These are phyloP conservation scores for Caenorhabditis angaria DNA, from an alignment of 2,888 invertebrate genomes.

Conservation along the genomic window DNA sequence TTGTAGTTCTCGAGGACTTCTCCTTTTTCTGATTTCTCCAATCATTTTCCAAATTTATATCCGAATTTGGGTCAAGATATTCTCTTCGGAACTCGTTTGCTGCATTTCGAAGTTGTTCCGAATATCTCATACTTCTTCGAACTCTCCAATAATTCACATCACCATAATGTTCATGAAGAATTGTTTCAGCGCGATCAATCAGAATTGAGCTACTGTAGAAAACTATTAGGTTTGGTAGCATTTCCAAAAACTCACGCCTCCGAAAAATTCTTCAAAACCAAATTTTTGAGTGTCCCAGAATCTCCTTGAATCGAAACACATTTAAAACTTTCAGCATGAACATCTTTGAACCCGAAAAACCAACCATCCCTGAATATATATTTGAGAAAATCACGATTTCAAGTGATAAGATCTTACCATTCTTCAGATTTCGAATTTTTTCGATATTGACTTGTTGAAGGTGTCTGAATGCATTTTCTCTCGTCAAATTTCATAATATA, in stretches of 20 bases:
- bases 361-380: slow-evolving; percentile 72
- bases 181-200: slow-evolving; percentile 80
- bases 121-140: slow-evolving; percentile 88
- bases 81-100: slow-evolving; percentile 80
- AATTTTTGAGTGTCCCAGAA: slow-evolving; percentile 55
- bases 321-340: slow-evolving; percentile 78
- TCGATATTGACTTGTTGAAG: slow-evolving; percentile 56
- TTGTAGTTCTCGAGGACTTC: slow-evolving; percentile 23
- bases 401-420: slow-evolving; percentile 1
- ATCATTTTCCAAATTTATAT: slow-evolving; percentile 40
- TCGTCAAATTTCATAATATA: slow-evolving; percentile 86
- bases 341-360: slow-evolving; percentile 81
- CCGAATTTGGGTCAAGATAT: slow-evolving; percentile 70
- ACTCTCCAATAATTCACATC: slow-evolving; percentile 82
- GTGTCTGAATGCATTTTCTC: slow-evolving; percentile 74
- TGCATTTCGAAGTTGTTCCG: slow-evolving; percentile 78
- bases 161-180: slow-evolving; percentile 88
- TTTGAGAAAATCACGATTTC: slow-evolving; percentile 2
- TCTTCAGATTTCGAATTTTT: slow-evolving; percentile 29
- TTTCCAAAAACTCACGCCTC: slow-evolving; percentile 13
- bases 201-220: slow-evolving; percentile 73
- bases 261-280: slow-evolving; percentile 28
- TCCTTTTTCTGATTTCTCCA: slow-evolving; percentile 31
- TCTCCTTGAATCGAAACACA: slow-evolving; percentile 80
- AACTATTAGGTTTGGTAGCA: slow-evolving; percentile 29